Evolutionary conservation across 2,797 vertebrate genomes (phyloP).

Genomic region (Sebastes nivosus): DNA sequence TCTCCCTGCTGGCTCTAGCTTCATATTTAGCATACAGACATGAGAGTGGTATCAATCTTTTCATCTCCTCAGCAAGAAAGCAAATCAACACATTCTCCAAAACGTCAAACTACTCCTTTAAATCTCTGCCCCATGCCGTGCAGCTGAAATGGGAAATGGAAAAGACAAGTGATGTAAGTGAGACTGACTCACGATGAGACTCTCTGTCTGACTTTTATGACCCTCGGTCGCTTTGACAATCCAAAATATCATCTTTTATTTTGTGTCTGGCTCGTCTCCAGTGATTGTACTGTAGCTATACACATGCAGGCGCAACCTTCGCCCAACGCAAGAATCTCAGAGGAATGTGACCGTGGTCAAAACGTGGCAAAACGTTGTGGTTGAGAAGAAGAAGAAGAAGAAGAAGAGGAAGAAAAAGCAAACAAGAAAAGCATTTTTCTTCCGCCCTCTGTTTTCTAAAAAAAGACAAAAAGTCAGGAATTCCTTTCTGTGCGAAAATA

Average conservation of each 20-base stretch:
- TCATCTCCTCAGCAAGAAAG: neutral
- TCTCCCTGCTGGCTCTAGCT: neutral
- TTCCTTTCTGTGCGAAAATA: constrained; percentile 38
- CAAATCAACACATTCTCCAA: neutral
- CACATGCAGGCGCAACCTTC: constrained; percentile 27
- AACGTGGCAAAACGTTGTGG: constrained; percentile 58
- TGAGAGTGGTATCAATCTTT: neutral
- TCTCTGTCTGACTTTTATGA: neutral
- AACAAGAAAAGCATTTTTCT: constrained; percentile 48
- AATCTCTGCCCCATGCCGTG: neutral
- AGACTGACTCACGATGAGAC: constrained; percentile 26
- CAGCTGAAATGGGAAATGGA: constrained; percentile 34
- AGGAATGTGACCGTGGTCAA: constrained; percentile 75
- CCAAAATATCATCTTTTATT: constrained; percentile 12
- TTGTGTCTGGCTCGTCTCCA: constrained; percentile 35
- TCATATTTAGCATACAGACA: neutral
- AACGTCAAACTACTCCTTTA: neutral
- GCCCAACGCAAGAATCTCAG: constrained; percentile 49
- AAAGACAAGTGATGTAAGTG: constrained; percentile 16
- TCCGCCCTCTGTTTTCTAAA: constrained; percentile 59
- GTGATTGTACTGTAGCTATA: constrained; percentile 15
- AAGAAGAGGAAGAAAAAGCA: neutral
- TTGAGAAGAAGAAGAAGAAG: constrained; percentile 10
- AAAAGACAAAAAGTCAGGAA: constrained; percentile 50
- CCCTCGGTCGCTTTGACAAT: neutral